Evolutionary conservation across 2,113 vertebrate genomes (phyloP).

Genomic region (Sylvietta virens): DNA sequence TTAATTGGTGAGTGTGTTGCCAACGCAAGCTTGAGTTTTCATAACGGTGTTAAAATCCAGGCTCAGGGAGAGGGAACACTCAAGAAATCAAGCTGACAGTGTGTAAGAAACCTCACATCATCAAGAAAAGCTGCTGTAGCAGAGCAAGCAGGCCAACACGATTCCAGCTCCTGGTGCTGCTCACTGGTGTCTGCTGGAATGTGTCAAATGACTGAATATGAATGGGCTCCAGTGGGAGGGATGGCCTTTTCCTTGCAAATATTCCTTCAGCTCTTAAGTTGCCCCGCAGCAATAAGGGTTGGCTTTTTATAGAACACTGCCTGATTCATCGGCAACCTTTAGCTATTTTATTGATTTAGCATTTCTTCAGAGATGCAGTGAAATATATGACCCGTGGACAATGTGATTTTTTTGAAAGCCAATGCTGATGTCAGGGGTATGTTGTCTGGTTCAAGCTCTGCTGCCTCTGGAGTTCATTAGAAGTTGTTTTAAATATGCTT

Average conservation of each 20-base stretch:
- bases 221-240: background rate
- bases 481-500: conserved; percentile 37
- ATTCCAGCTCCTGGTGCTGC: background rate
- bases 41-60: background rate
- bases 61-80: background rate
- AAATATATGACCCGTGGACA: conserved; percentile 52
- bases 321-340: conserved; percentile 61
- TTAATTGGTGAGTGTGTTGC: background rate
- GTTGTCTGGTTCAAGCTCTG: background rate
- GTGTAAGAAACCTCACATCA: background rate
- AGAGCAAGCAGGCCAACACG: fast-evolving
- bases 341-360: conserved; percentile 70
- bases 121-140: background rate
- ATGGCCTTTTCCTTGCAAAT: conserved; percentile 54
- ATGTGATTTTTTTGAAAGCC: conserved; percentile 29
- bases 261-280: conserved; percentile 50
- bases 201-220: background rate
- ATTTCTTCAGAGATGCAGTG: conserved; percentile 57
- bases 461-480: conserved; percentile 13
- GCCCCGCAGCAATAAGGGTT: conserved; percentile 19
- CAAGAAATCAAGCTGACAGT: background rate
- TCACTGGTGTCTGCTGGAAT: background rate
- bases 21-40: background rate
- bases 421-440: background rate
- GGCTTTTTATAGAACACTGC: conserved; percentile 58